phyloP scores from a whole-genome alignment of 2,888 invertebrate genomes.

The Temnothorax unifasciatus region DNA sequence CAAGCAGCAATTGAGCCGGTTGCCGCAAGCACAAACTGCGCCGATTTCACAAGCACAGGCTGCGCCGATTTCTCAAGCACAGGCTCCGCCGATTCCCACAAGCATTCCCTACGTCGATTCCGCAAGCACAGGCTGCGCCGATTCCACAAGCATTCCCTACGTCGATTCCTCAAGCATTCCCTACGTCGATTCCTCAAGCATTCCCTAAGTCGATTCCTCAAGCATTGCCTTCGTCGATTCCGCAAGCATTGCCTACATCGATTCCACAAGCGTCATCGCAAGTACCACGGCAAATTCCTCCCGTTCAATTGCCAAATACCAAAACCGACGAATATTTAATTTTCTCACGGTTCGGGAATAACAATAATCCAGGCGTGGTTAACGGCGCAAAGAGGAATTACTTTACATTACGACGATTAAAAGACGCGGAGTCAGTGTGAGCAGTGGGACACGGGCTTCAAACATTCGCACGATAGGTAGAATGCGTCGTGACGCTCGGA shows the following conservation, averaged over 20 bases:
- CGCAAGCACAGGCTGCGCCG: neutral
- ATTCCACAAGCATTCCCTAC: neutral
- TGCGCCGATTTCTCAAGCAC: neutral
- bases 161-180: neutral
- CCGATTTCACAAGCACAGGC: neutral
- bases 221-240: neutral
- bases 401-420: constrained; percentile 79
- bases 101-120: neutral
- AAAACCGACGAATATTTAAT: constrained; percentile 56
- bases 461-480: constrained; percentile 68
- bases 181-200: neutral
- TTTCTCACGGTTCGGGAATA: constrained; percentile 70
- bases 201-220: neutral
- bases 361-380: neutral
- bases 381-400: constrained; percentile 61
- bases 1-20: too few species aligned
- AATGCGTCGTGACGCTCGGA: neutral
- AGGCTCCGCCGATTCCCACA: neutral
- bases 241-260: neutral
- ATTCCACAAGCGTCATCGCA: neutral
- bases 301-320: neutral
- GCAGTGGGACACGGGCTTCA: constrained; percentile 81
- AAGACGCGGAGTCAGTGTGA: constrained; percentile 75
- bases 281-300: neutral
- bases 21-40: too few species aligned